phyloP scores from a whole-genome alignment of 2,113 vertebrate genomes.

The Gambusia holbrooki region DNA sequence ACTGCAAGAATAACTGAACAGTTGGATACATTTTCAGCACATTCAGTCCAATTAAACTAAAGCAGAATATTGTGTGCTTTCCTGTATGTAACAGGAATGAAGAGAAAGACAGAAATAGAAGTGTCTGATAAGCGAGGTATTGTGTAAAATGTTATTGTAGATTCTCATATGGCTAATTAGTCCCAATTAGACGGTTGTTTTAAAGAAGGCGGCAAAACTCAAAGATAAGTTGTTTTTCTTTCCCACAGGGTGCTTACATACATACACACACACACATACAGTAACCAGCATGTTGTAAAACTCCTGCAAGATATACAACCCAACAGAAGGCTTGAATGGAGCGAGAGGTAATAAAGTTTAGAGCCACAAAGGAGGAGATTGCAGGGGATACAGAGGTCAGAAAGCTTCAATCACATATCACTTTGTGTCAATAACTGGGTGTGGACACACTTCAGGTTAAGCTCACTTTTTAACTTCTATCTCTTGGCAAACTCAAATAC shows the following conservation, averaged over 20 bases:
- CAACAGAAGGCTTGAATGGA: constrained; percentile 61
- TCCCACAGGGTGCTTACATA: constrained; percentile 39
- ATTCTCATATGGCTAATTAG: constrained; percentile 68
- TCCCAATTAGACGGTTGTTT: constrained; percentile 70
- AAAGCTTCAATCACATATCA: constrained; percentile 43
- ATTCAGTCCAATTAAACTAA: constrained; percentile 43
- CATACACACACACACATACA: constrained; percentile 42
- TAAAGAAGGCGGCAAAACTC: constrained; percentile 42
- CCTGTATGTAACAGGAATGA: constrained; percentile 11
- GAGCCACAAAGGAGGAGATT: constrained; percentile 65
- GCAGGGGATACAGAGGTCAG: constrained; percentile 52
- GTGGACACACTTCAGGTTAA: constrained; percentile 11
- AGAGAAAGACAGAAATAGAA: constrained; percentile 8
- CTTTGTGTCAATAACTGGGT: constrained; percentile 40
- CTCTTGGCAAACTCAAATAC: background rate
- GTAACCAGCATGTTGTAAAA: constrained; percentile 69
- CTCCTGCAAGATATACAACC: constrained; percentile 69
- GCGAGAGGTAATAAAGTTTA: constrained; percentile 62
- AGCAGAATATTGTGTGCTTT: background rate
- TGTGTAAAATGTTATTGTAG: constrained; percentile 64
- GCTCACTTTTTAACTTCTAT: background rate
- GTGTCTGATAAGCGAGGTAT: constrained; percentile 55
- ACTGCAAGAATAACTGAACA: constrained; percentile 23
- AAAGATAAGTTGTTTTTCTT: constrained; percentile 42
- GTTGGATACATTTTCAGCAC: constrained; percentile 4